Conservation (phyloP, 2,797 vertebrate species). For the Phyllotis vaccarum region DNA sequence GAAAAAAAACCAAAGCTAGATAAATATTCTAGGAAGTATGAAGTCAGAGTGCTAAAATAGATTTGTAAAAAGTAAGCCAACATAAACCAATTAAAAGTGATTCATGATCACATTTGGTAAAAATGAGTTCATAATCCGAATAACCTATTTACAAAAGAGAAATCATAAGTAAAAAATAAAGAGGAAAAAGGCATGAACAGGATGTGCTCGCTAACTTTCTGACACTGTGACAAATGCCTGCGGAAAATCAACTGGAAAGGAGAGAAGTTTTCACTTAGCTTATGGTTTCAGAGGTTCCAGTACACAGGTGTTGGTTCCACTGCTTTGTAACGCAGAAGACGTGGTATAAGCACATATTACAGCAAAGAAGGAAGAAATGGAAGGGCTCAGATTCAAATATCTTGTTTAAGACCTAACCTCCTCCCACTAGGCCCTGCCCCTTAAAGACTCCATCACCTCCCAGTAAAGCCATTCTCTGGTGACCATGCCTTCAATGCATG, state of each 20-base stretch:
- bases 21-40: constrained; percentile 6
- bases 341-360: too few relatives aligned
- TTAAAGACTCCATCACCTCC: background rate
- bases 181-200: background rate
- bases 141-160: background rate
- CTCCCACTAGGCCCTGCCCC: background rate
- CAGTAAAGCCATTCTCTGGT: background rate
- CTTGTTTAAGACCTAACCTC: background rate
- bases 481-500: background rate
- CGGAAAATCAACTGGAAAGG: background rate
- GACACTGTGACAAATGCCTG: background rate
- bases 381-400: too few relatives aligned
- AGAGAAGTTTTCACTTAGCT: background rate
- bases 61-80: background rate
- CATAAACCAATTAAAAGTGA: background rate
- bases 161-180: constrained; percentile 20
- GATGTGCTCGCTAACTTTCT: background rate
- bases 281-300: background rate
- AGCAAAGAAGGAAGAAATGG: background rate
- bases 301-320: background rate
- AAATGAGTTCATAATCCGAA: background rate
- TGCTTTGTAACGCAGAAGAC: background rate
- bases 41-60: background rate
- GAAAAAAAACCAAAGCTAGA: background rate
- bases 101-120: background rate